These are phyloP conservation scores for Crax fasciolata DNA, from an alignment of 2,797 vertebrate genomes.

Conservation along the genomic window DNA sequence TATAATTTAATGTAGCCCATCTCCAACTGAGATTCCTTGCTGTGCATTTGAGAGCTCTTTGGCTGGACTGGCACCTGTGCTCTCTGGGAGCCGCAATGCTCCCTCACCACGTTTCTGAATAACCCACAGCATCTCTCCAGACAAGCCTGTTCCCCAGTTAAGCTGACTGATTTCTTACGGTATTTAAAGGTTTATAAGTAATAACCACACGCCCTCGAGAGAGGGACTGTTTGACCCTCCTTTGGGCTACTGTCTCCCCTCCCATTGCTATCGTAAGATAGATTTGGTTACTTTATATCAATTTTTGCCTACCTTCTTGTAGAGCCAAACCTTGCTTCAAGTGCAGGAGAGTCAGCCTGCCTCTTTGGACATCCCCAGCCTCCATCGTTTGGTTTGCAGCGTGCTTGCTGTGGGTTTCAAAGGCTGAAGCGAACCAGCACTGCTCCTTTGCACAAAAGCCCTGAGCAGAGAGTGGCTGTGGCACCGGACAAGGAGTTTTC, in stretches of 20 bases:
- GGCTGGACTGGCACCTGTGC: background rate
- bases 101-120: background rate
- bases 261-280: background rate
- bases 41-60: background rate
- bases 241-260: background rate
- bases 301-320: slow-evolving; percentile 11
- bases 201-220: background rate
- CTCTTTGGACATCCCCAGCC: background rate
- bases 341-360: background rate
- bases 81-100: background rate
- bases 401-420: accelerated
- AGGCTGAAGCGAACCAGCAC: background rate
- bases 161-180: background rate
- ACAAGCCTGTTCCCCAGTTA: accelerated
- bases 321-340: slow-evolving; percentile 13
- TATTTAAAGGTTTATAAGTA: slow-evolving; percentile 18
- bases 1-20: background rate
- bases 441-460: background rate
- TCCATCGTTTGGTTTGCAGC: background rate
- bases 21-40: background rate
- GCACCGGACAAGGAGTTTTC: background rate
- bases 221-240: background rate
- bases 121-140: background rate
- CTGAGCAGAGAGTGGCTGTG: background rate
- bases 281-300: background rate